Evolutionary conservation across 37 sponge, comb jelly and placozoan species (phyloP).

Genomic region (Chondrosia reniformis): DNA sequence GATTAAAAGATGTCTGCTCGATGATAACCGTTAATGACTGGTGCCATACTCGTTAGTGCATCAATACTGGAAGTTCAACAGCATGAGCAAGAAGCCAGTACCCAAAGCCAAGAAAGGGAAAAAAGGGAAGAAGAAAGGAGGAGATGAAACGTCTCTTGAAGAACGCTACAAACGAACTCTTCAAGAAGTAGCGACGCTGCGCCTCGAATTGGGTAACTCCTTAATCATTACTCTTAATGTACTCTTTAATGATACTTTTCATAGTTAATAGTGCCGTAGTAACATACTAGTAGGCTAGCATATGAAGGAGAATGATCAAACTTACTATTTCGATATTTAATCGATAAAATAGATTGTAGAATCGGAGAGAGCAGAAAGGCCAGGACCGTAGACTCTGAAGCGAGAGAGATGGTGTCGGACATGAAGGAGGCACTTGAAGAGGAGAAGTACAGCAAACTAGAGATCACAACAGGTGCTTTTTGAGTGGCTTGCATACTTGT

Average conservation of each 20-base stretch:
- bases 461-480: conserved; percentile 1
- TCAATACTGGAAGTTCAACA: too few species aligned
- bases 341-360: not conserved
- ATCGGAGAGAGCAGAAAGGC: not conserved
- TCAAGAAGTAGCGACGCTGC: conserved; percentile 64
- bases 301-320: too few species aligned
- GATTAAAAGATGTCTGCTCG: too few species aligned
- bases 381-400: not conserved
- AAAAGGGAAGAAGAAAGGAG: conserved; percentile 48
- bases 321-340: too few species aligned
- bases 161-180: conserved; percentile 57
- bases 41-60: too few species aligned
- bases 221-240: too few species aligned
- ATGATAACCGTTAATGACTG: too few species aligned
- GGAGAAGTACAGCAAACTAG: conserved; percentile 45
- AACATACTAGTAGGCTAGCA: too few species aligned
- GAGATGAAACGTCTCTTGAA: conserved; percentile 43
- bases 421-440: conserved; percentile 37
- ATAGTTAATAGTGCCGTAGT: too few species aligned
- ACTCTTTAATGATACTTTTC: too few species aligned
- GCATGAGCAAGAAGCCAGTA: conserved; percentile 22
- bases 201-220: not conserved
- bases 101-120: conserved; percentile 24
- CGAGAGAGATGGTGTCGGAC: conserved; percentile 47
- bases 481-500: too few species aligned